Percentiles rank a stretch among this genome's conserved stretches.
These are phyloP conservation scores for Varecia variegata DNA, from an alignment of 2,797 vertebrate species.

Conservation along the genomic window DNA sequence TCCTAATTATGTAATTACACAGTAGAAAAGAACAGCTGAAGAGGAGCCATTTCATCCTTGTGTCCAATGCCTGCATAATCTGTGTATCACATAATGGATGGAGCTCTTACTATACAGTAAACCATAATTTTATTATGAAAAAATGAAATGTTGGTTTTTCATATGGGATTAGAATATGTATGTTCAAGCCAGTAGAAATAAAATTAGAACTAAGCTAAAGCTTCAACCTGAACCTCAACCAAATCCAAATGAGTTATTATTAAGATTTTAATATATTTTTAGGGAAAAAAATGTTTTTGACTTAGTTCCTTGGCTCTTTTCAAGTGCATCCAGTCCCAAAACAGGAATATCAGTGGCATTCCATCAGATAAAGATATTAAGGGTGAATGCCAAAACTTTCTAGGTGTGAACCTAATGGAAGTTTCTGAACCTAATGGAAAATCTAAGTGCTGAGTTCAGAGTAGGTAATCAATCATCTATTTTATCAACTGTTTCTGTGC, in stretches of 20 bases:
- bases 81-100: constrained; percentile 26
- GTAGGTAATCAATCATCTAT: constrained; percentile 15
- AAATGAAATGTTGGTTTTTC: constrained; percentile 61
- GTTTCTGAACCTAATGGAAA: constrained; percentile 21
- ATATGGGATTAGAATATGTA: constrained; percentile 34
- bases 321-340: background rate
- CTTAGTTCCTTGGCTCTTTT: background rate
- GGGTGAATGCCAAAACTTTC: background rate
- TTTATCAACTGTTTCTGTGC: constrained; percentile 52
- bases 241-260: constrained; percentile 44
- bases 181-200: constrained; percentile 21
- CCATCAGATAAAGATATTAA: constrained; percentile 25
- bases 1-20: constrained; percentile 80
- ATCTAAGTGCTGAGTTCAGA: constrained; percentile 11
- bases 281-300: background rate
- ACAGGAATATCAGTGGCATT: background rate
- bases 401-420: background rate
- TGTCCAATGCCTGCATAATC: constrained; percentile 47
- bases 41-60: constrained; percentile 52
- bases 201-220: constrained; percentile 57
- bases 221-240: constrained; percentile 31
- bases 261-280: constrained; percentile 39
- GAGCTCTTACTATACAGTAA: background rate
- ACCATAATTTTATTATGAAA: constrained; percentile 45
- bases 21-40: constrained; percentile 77